Base-by-base conservation (phyloP, 2,888 invertebrate genomes). In the Brachypalpus laphriformis region DNA sequence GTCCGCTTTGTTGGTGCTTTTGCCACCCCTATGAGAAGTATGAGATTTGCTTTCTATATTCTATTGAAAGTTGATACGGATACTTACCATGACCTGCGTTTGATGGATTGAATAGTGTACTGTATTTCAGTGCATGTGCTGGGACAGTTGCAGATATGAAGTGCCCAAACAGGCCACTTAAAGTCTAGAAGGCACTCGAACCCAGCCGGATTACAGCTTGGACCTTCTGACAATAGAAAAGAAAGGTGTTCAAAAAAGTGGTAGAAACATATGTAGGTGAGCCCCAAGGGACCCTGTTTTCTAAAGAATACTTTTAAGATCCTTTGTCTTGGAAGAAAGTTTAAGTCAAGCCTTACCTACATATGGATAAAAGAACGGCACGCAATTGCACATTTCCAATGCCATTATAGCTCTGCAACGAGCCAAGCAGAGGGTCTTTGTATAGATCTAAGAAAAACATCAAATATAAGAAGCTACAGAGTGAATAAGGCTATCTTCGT, bases 361-460 rank as follows among this genome's bases (percentile, higher is more conserved):
- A 82, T 90, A 91, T 0, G 89, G 89, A 87, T 94, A 94, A 88
- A 94, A 94, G 82, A 93, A 93, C 1, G 94, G 94, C 71, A 92
- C 92, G 88, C 94, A 94, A 56, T 93, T 93, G 88, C 94, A 94
- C 87, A 93, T 90, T 87, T 93, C 91, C 83, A 93, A 59, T 0
- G 93, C 93, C 88, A 93, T 89, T 47, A 91, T 88, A 59, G 93
- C 93, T 9, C 94, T 91, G 87, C 94, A 94, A 4, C 90, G 88
- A 0, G 90, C 90, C 63, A 91, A 68, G 61, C 91, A 91, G n/a
- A 91, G 57, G 0, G 90, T 88, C 78, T 90, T 91, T 20, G 90
- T 90, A 14, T 91, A 91, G 7, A 90, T 87, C 91, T 91, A 20
- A 0, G 56, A 47, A n/a, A 68, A 66, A 0, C 61, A 65, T 20